Evolutionary conservation across 2,113 vertebrate species (phyloP).

Genomic region (Rhinoderma darwinii): DNA sequence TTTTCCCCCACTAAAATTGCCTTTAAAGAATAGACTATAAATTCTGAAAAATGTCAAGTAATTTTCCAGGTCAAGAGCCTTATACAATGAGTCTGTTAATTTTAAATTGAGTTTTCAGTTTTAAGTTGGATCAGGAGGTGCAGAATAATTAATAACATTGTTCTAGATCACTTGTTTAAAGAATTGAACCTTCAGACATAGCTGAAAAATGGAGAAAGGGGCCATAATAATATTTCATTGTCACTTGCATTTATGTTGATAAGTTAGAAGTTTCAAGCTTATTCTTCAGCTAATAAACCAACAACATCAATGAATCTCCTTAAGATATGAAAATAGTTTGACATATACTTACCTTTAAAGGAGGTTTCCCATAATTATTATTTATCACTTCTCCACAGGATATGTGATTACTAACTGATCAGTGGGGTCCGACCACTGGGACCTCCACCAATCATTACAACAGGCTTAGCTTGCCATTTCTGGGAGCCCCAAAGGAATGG

Average conservation of each 20-base stretch:
- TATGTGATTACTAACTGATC: no score
- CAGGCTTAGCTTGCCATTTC: no score
- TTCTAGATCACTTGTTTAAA: slow-evolving; percentile 59
- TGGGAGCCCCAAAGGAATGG: no score
- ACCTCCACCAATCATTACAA: no score
- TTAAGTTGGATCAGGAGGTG: slow-evolving; percentile 59
- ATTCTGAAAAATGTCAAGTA: slow-evolving; percentile 62
- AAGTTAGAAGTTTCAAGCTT: not conserved
- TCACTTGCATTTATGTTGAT: not conserved
- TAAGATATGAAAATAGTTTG: no score
- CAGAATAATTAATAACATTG: slow-evolving; percentile 63
- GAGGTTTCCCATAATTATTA: no score
- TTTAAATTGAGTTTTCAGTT: slow-evolving; percentile 65
- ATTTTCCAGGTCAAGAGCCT: slow-evolving; percentile 71
- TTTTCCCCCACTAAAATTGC: not conserved
- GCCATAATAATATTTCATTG: not conserved
- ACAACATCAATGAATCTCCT: no score
- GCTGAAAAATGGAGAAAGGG: not conserved
- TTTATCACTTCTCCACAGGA: no score
- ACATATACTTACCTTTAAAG: no score
- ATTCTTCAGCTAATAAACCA: not conserved
- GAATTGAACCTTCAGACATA: not conserved
- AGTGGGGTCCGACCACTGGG: no score
- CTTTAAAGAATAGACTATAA: slow-evolving; percentile 62
- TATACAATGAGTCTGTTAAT: slow-evolving; percentile 68